Evolutionary conservation across 2,888 invertebrate species (phyloP), one percentile per base, ranked within the genome.

Genomic region (Eupithecia dodoneata): DNA sequence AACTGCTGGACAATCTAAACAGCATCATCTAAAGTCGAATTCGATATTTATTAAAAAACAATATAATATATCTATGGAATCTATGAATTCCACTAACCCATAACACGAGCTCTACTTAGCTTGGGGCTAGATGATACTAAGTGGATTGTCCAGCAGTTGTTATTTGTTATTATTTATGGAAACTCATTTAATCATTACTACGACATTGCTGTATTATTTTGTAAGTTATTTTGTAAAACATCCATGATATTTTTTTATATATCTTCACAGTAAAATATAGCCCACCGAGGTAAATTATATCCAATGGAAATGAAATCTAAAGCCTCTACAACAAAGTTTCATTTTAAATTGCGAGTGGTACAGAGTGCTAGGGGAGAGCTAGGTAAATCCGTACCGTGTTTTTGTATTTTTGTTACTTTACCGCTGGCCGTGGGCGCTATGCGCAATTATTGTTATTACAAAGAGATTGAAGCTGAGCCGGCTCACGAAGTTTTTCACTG

Each of bases 371-470:
- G 69, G 59, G 85, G 81, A 82, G 87, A 82, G 88, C 86, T 84
- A 85, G 81, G 78, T 89, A 93, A 94, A 94, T 92, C 94, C 93
- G 86, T 84, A 86, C 86, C 84, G 88, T 73, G 67, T 78, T 78
- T 75, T 89, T 88, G 86, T 85, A 86, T 86, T 84, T 83, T 83
- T 83, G 84, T 84, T 87, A 87, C 88, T 87, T 87, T 89, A 86
- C 81, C 86, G 85, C 87, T 83, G 77, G 90, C 94, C 92, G 87
- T 89, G 87, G 89, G 94, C 92, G 88, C 85, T 90, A 90, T 91
- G 91, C 89, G 91, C 94, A 94, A 94, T 94, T 94, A 93, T 94
- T 94, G 92, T 94, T 94, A 94, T 94, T 94, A 94, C 93, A 94
- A 93, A 93, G 93, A 94, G 92, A 91, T 92, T 91, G 90, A 89